Conservation (phyloP, 2,113 vertebrate species). For the Epinephelus cyanopodus region DNA sequence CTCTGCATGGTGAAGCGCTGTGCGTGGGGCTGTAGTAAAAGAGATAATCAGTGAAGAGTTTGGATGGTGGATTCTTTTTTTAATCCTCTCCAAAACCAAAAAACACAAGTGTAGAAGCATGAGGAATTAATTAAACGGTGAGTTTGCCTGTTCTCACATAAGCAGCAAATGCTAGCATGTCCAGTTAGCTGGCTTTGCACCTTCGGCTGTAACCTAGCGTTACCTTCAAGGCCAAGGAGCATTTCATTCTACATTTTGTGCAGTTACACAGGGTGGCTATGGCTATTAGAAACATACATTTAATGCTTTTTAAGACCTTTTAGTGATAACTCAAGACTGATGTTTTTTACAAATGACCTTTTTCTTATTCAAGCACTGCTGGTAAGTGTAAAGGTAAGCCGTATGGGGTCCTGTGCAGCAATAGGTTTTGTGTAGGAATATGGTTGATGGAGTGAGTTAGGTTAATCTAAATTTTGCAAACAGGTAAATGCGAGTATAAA, state of each 20-base stretch:
- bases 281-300: no score
- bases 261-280: no score
- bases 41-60: not conserved
- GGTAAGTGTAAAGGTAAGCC: no score
- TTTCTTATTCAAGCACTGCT: no score
- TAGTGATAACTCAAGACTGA: no score
- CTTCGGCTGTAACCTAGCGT: not conserved
- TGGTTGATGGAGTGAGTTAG: no score
- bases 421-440: no score
- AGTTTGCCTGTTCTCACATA: not conserved
- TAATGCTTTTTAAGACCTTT: no score
- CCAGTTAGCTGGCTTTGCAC: not conserved
- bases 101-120: not conserved
- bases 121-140: not conserved
- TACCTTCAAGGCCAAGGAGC: not conserved
- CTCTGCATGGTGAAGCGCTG: not conserved
- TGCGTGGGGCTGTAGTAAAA: not conserved
- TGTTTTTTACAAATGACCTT: no score
- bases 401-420: no score
- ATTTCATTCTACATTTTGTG: not conserved
- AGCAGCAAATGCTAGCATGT: not conserved
- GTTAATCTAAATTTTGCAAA: no score
- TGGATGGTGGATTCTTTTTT: not conserved
- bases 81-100: not conserved
- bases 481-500: no score